Evolutionary conservation across 2,113 vertebrate species (phyloP), one percentile per base, ranked within the genome.

Genomic region (Nannospalax galili): DNA sequence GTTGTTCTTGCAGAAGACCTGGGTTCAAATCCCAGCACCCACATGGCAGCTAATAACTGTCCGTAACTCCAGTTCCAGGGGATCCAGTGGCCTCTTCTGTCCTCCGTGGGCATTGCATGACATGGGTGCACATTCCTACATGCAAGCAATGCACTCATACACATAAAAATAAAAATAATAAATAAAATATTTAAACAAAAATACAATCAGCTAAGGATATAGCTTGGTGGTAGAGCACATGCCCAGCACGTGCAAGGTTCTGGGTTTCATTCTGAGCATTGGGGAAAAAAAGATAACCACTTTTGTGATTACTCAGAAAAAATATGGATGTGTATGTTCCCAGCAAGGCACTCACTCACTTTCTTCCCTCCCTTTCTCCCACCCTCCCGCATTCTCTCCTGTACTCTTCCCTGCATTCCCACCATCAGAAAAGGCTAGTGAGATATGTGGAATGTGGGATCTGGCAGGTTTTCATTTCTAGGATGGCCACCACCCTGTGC

Each of bases 301-400:
- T 70, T 19, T 87, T 73, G 45, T 84, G 69, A 45, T 91, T 45
- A 86, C 78, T 64, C 42, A 69, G 69, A n/a, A 78, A 87, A 95
- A 94, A 93, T 52, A 28, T 86, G 64, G 70, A 40, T 89, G 14
- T 52, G 4, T n/a, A 4, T 62, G 35, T 48, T 11, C 70, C 8
- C 10, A 40, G 26, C 60, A 56, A 84, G 56, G 10, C 28, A 56
- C 19, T 14, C 35, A 26, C 52, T 22, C 22, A 16, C 79, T 40
- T 20, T 56, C 10, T 56, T 3, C 22, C 32, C 17, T 19, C 7
- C 19, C 58, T 7, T 15, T 9, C 12, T 26, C 7, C 12, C 5
- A 17, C 14, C 28, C 10, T 5, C 98, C 98, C 99, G 98, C 98
- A 98, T 98, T 12, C 35, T 35, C 9, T 20, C 40, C 40, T 52